Percentiles rank a stretch among this genome's conserved stretches.
Conservation (phyloP, 2,797 vertebrate species). For the Kryptolebias ocellatus region DNA sequence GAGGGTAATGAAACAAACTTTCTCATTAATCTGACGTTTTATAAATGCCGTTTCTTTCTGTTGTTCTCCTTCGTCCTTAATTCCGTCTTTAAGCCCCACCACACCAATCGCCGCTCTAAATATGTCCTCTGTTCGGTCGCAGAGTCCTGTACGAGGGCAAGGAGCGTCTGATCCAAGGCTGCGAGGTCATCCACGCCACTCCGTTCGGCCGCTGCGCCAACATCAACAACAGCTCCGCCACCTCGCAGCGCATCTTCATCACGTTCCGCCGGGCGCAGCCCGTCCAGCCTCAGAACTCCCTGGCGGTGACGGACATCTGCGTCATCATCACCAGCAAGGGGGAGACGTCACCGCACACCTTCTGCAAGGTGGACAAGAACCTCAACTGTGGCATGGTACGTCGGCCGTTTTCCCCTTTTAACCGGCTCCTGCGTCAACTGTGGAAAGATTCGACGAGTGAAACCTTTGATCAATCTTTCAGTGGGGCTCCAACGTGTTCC, state of each 20-base stretch:
- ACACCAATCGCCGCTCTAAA: neutral
- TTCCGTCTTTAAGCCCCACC: neutral
- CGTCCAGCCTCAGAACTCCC: constrained; percentile 90
- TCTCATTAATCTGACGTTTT: no score
- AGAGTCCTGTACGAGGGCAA: constrained; percentile 97
- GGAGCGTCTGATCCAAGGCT: constrained; percentile 92
- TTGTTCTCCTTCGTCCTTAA: neutral
- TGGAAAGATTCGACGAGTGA: fast-evolving
- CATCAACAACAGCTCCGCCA: constrained; percentile 97
- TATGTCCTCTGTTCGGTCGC: neutral
- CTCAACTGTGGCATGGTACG: constrained; percentile 98
- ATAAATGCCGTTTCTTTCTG: no score
- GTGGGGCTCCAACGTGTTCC: constrained; percentile 98
- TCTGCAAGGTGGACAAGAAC: constrained; percentile 98
- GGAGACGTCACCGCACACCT: constrained; percentile 96
- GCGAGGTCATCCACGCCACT: constrained; percentile 94
- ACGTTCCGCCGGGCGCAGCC: constrained; percentile 88
- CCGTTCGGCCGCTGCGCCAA: constrained; percentile 97
- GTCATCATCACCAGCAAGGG: constrained; percentile 96
- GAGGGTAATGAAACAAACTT: no score
- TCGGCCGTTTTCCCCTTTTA: neutral
- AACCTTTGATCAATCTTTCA: constrained; percentile 71
- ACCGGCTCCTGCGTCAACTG: fast-evolving
- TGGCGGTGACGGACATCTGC: constrained; percentile 97
- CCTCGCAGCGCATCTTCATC: constrained; percentile 95